Conservation (phyloP, 2,113 vertebrate species). For the Oxyruncus cristatus region DNA sequence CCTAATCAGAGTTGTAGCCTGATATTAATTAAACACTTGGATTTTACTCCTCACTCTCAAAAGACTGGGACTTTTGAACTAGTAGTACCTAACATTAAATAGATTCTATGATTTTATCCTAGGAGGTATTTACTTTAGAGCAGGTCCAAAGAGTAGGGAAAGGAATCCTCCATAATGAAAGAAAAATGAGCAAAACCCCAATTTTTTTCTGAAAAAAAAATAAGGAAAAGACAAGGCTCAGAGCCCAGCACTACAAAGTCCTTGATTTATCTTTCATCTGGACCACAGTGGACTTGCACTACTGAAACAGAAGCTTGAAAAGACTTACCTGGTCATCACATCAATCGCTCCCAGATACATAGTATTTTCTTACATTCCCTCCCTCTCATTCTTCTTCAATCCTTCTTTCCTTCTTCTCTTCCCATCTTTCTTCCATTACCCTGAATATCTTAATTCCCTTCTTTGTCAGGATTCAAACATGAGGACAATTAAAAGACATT, state of each 20-base stretch:
- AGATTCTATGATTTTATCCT: neutral
- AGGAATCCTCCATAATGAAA: neutral
- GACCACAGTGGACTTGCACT: rapidly evolving
- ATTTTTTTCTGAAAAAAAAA: neutral
- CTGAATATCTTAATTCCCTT: neutral
- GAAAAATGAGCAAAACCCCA: neutral
- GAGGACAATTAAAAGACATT: neutral
- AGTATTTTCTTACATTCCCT: neutral
- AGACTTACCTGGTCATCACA: neutral
- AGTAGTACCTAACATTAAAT: neutral
- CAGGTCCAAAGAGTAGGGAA: neutral
- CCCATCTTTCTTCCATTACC: neutral
- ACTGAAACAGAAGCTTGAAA: neutral
- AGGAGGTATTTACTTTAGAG: neutral
- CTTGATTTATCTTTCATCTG: neutral
- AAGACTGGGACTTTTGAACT: neutral
- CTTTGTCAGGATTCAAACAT: neutral
- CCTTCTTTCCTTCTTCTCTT: neutral
- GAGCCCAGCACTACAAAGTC: neutral
- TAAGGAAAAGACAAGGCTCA: neutral
- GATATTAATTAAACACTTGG: neutral
- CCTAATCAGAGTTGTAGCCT: neutral
- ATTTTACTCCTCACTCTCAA: neutral
- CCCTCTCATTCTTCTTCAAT: neutral
- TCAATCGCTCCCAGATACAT: neutral